Percentiles rank a stretch among this genome's conserved stretches.
Evolutionary conservation across 2,113 vertebrate species (phyloP).

Genomic region (Psilopsiagon aurifrons): DNA sequence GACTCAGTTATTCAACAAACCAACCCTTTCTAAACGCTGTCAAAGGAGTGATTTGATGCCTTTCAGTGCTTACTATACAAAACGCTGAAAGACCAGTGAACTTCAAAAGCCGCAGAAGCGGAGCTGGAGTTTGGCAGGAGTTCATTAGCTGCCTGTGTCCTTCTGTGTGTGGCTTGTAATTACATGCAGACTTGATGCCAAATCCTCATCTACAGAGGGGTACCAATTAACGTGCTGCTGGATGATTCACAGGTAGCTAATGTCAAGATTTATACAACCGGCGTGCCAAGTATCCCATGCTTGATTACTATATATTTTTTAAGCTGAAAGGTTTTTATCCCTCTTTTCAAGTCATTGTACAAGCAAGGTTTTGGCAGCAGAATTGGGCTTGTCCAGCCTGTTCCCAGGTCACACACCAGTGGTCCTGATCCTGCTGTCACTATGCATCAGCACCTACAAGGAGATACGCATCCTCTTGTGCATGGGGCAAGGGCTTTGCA

Average conservation of each 20-base stretch:
- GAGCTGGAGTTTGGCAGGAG: slow-evolving; percentile 75
- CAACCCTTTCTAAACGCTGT: slow-evolving; percentile 60
- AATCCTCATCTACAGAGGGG: slow-evolving; percentile 72
- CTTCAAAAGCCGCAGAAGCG: slow-evolving; percentile 77
- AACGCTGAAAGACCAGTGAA: slow-evolving; percentile 72
- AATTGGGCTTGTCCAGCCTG: neutral
- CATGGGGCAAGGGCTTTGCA: neutral
- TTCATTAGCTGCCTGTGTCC: slow-evolving; percentile 75
- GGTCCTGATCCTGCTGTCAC: neutral
- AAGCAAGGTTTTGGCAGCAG: neutral
- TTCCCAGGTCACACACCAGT: neutral
- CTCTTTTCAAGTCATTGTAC: neutral
- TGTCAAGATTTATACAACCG: neutral
- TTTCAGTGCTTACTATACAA: slow-evolving; percentile 76
- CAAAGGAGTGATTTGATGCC: slow-evolving; percentile 72
- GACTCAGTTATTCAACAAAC: slow-evolving; percentile 71
- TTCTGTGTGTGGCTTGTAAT: slow-evolving; percentile 81
- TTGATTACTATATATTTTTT: neutral
- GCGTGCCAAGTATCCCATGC: neutral
- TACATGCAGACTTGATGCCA: slow-evolving; percentile 74
- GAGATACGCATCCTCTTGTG: neutral
- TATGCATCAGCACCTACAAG: neutral
- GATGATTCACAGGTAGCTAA: slow-evolving; percentile 64
- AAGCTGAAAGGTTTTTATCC: neutral
- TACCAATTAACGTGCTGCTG: slow-evolving; percentile 75